Conservation (phyloP, 2,888 invertebrate species). For the Aleiodes alternator region DNA sequence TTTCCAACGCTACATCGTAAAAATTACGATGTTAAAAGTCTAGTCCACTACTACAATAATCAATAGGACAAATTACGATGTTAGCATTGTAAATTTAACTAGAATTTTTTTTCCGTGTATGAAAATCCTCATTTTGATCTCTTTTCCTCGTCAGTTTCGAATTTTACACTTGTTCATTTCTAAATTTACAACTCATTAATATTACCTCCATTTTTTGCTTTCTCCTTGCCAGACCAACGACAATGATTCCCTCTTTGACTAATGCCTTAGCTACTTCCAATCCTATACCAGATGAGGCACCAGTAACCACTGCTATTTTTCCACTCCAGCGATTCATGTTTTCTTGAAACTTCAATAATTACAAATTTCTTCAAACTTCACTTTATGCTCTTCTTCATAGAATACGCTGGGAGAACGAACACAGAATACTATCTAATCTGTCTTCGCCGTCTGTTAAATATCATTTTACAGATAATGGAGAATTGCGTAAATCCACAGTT, state of each 20-base stretch:
- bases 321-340: slow-evolving; percentile 79
- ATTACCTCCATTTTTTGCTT: slow-evolving; percentile 74
- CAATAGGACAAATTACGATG: no score
- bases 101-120: no score
- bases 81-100: no score
- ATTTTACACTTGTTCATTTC: no score
- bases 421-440: background rate
- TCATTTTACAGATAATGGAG: background rate
- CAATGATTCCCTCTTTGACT: slow-evolving; percentile 76
- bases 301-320: slow-evolving; percentile 81
- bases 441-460: background rate
- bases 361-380: background rate
- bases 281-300: slow-evolving; percentile 81
- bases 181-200: background rate
- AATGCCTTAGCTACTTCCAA: slow-evolving; percentile 75
- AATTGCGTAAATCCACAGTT: background rate
- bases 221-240: slow-evolving; percentile 78
- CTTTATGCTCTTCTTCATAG: background rate
- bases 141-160: no score
- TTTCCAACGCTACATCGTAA: no score
- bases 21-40: no score
- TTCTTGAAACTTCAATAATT: background rate
- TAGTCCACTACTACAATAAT: no score
- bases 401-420: background rate
- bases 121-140: no score